A percentile compares a stretch with the other conserved stretches of the same genome.
These are phyloP conservation scores for Leucopsar rothschildi DNA, from an alignment of 2,113 vertebrate genomes.

Conservation along the genomic window DNA sequence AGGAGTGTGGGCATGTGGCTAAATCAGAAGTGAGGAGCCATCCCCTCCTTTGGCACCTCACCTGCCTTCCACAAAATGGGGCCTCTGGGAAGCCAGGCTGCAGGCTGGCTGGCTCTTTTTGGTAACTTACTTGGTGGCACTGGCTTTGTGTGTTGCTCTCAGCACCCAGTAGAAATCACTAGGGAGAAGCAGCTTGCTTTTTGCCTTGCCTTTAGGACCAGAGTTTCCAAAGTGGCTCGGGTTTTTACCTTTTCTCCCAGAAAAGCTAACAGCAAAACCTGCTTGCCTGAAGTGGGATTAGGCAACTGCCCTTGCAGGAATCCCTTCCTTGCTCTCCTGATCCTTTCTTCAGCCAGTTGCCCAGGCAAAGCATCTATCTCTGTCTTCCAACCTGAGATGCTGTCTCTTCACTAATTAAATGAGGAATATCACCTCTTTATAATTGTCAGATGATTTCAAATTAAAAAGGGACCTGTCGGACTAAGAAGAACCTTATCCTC, in stretches of 20 bases:
- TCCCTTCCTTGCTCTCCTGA: neutral
- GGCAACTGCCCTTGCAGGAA: neutral
- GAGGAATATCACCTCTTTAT: constrained; percentile 10
- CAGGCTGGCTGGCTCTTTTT: neutral
- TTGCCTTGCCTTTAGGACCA: neutral
- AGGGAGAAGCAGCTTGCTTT: neutral
- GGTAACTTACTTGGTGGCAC: neutral
- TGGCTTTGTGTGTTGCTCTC: neutral
- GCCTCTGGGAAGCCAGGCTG: neutral
- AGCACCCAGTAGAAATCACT: neutral
- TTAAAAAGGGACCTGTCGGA: constrained; percentile 36
- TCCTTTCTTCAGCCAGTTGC: neutral
- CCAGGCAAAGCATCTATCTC: neutral
- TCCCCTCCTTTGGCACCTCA: constrained; percentile 31
- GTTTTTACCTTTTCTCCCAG: neutral
- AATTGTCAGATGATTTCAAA: constrained; percentile 29
- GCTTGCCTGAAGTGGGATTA: neutral
- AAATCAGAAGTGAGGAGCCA: neutral
- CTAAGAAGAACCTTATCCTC: neutral
- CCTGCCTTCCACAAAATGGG: neutral
- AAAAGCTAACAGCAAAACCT: neutral
- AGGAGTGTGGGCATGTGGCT: constrained; percentile 48
- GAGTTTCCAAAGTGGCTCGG: neutral
- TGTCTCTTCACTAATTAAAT: constrained; percentile 10
- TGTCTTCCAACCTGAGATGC: neutral